Conservation (phyloP, 2,797 vertebrate genomes). For the Rhinella marina region DNA sequence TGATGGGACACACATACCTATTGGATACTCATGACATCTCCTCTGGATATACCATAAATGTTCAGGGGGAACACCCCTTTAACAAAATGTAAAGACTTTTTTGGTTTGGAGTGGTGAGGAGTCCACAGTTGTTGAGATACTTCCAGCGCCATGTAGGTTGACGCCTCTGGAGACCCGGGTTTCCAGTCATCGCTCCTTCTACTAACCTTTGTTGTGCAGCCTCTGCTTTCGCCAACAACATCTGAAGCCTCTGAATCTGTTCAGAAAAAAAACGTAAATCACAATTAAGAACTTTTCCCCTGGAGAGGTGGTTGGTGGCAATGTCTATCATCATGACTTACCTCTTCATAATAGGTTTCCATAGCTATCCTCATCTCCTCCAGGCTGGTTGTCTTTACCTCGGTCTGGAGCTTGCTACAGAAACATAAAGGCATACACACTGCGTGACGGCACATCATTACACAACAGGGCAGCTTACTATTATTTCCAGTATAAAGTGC, state of each 20-base stretch:
- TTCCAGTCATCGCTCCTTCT: not conserved
- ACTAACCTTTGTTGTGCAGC: slow-evolving; percentile 83
- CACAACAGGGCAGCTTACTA: not conserved
- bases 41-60: no score
- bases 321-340: slow-evolving; percentile 62
- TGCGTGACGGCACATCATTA: not conserved
- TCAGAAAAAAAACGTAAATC: not conserved
- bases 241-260: slow-evolving; percentile 80
- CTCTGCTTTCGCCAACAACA: slow-evolving; percentile 79
- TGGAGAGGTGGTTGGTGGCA: not conserved
- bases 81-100: no score
- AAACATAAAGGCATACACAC: slow-evolving; percentile 40
- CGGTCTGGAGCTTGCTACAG: slow-evolving; percentile 86
- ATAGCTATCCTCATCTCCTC: slow-evolving; percentile 89
- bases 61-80: no score
- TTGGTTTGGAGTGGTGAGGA: no score
- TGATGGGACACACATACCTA: no score
- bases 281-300: not conserved
- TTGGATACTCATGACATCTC: no score
- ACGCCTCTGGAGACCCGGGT: no score
- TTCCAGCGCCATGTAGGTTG: no score
- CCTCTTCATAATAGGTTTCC: slow-evolving; percentile 90
- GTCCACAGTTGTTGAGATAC: not conserved
- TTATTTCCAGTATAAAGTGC: no score
- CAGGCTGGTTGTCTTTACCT: slow-evolving; percentile 82